Evolutionary conservation across 2,888 invertebrate species (phyloP), one percentile per base, ranked within the genome.

Genomic region (Cheilosia vernalis): DNA sequence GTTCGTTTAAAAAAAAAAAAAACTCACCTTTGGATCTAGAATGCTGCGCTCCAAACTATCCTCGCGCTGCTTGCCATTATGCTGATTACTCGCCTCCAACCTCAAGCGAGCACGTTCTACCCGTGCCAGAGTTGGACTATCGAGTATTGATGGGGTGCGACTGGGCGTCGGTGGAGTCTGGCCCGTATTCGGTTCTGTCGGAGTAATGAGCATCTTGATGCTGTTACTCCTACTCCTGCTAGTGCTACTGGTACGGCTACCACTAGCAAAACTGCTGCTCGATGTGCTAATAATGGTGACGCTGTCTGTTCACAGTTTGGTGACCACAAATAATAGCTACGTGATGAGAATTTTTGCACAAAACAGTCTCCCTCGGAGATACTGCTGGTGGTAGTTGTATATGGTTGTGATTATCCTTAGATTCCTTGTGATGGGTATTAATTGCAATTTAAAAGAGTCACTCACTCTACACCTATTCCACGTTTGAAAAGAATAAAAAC

Each of bases 51-150:
- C 92, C 67, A 92, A 88, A 87, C 91, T 91, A 87, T 90, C 90
- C 85, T 92, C 92, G 47, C 91, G 90, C 87, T 90, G 90, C 87
- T 90, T 91, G 53, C 82, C 82, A 77, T 88, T 88, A 53, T 88
- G 88, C 37, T 87, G 80, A 42, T 80, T 79, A 72, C 90, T 86
- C 47, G 90, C 93, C 88, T 93, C 94, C 87, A 94, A 92, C 78
- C 94, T 91, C 87, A 94, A 89, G 88, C 94, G 93, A 55, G 94
- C 94, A 88, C 94, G 93, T 90, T 94, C 94, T 79, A 94, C 94
- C 88, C 94, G 92, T 84, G 94, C 94, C 89, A 94, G 91, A 87
- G 94, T 94, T 87, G 94, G 94, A 85, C 94, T 94, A 90, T 94
- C 94, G 89, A 94, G 91, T 87, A 94, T 93, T 72, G 93, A 93